Evolutionary conservation across 2,888 invertebrate genomes (phyloP).

Genomic region (Philereme vetulata): DNA sequence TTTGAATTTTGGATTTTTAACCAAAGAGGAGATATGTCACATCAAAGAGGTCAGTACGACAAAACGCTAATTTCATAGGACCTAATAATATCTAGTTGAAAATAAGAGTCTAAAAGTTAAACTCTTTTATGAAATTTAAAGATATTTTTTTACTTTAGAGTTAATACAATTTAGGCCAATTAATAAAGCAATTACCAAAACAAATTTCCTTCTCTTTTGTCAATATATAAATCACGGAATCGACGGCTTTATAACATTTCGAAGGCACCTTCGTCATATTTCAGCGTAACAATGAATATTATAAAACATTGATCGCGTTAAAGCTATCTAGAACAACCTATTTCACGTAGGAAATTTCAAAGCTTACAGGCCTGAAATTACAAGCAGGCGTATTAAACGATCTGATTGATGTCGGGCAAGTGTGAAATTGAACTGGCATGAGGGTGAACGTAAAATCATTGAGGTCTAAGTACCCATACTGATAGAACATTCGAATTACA

Average conservation of each 20-base stretch:
- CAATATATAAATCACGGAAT: too few relatives aligned
- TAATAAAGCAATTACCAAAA: too few relatives aligned
- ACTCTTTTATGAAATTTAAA: too few relatives aligned
- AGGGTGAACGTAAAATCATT: constrained; percentile 36
- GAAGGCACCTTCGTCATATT: neutral
- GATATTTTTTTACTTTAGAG: too few relatives aligned
- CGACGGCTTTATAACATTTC: neutral
- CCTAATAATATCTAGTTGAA: too few relatives aligned
- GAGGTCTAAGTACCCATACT: constrained; percentile 37
- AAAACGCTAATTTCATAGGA: too few relatives aligned
- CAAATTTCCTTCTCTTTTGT: too few relatives aligned
- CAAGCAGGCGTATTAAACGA: constrained; percentile 41
- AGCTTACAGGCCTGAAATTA: constrained; percentile 28
- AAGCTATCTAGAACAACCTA: constrained; percentile 6
- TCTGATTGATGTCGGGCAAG: constrained; percentile 48
- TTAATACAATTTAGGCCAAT: too few relatives aligned
- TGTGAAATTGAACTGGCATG: constrained; percentile 51
- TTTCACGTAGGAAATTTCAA: constrained; percentile 16
- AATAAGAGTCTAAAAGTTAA: too few relatives aligned
- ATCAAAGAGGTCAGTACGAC: too few relatives aligned
- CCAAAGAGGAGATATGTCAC: too few relatives aligned
- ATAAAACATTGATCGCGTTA: neutral
- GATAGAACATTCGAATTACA: constrained; percentile 35
- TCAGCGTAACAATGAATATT: neutral
- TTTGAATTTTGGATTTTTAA: too few relatives aligned